Conservation (phyloP, 2,888 invertebrate species). For the Parnassius apollo region DNA sequence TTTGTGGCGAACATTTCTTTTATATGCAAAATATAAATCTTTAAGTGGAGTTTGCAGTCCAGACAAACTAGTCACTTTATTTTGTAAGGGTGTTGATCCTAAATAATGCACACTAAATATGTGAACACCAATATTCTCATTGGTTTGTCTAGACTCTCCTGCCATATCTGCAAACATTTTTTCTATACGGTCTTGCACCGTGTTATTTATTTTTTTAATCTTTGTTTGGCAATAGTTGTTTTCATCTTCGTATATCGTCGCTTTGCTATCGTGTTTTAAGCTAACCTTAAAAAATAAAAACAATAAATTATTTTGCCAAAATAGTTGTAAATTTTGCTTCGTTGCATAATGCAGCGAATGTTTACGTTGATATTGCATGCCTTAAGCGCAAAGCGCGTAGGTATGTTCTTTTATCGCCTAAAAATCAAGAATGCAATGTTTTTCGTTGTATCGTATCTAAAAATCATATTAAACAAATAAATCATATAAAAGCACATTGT, state of each 20-base stretch:
- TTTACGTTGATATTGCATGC: too few species aligned
- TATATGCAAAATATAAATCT: constrained; percentile 85
- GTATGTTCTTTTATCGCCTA: too few species aligned
- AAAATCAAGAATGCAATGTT: too few species aligned
- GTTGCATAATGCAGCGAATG: too few species aligned
- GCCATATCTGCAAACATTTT: constrained; percentile 90
- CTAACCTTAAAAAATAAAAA: constrained; percentile 50
- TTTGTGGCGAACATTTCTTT: constrained; percentile 76
- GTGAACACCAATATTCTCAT: constrained; percentile 79
- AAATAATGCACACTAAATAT: constrained; percentile 89
- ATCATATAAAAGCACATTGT: too few species aligned
- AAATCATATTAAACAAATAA: too few species aligned
- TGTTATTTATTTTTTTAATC: constrained; percentile 78
- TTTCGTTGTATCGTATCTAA: too few species aligned
- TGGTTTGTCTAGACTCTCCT: constrained; percentile 73
- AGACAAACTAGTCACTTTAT: constrained; percentile 90
- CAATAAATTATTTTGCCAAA: too few species aligned
- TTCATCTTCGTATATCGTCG: constrained; percentile 66
- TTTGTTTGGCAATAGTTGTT: constrained; percentile 65
- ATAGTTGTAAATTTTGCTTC: too few species aligned
- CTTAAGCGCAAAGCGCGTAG: too few species aligned
- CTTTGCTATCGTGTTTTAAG: constrained; percentile 56
- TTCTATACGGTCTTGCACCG: constrained; percentile 92
- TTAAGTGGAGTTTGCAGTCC: constrained; percentile 91
- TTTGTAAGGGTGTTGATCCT: constrained; percentile 88